A percentile compares a stretch with the other conserved stretches of the same genome.
These are phyloP conservation scores for Nephrotoma guestfalica DNA, from an alignment of 2,888 invertebrate genomes.

Conservation along the genomic window DNA sequence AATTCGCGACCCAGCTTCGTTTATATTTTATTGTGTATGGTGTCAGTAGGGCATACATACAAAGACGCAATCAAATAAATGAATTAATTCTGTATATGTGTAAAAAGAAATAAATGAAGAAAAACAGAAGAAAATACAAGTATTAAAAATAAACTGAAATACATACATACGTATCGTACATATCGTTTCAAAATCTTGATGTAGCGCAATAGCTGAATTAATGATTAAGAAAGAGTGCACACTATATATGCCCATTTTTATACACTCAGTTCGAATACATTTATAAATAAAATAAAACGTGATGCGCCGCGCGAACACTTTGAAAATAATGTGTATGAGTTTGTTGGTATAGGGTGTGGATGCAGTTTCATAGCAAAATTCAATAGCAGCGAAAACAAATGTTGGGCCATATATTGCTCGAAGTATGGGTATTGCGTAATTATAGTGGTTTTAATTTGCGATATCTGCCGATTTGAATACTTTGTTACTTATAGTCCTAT, in stretches of 20 bases:
- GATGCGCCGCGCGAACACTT: neutral
- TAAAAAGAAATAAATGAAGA: neutral
- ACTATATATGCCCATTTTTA: neutral
- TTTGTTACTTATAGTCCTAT: no score
- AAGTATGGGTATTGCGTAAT: no score
- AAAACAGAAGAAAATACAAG: neutral
- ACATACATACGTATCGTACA: neutral
- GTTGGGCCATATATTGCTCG: no score
- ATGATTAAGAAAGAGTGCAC: neutral
- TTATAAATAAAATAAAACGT: neutral
- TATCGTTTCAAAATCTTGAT: neutral
- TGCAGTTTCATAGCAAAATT: neutral
- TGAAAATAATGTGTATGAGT: neutral
- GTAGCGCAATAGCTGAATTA: neutral
- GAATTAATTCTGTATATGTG: neutral
- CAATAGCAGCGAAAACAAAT: no score
- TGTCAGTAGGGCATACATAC: conserved; percentile 5
- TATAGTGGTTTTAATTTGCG: no score
- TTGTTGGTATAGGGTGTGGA: neutral
- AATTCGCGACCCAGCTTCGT: conserved; percentile 3
- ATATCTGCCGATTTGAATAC: no score
- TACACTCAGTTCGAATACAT: neutral
- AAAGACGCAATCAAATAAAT: neutral
- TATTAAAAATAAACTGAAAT: neutral
- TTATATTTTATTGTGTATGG: conserved; percentile 3